Base-by-base conservation (phyloP, 1,140 invertebrate genomes). In the Eciton burchellii region DNA sequence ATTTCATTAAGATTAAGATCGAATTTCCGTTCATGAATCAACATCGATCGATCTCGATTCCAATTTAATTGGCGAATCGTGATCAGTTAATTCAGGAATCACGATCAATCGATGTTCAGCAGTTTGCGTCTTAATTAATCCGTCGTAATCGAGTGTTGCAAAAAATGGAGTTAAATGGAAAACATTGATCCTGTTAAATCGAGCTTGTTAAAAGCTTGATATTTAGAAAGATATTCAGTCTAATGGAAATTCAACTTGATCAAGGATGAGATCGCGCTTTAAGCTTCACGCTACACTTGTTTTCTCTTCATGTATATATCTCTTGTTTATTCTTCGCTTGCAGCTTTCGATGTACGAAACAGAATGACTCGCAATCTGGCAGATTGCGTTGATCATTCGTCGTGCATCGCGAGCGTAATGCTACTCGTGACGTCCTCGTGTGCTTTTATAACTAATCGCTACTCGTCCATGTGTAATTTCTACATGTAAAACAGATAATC, bases 391-490 rank as follows among this genome's bases (percentile, higher is more conserved):
- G 43, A 49, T 66, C 6, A 45, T 77, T 76, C 19, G 68, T 3
- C 35, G 49, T 82, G 81, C 35, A 35, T 82, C 54, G 43, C 11
- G 62, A 45, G 84, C 85, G 43, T 82, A 84, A 56, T 84, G 60
- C 76, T 88, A 85, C 83, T 77, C 88, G 84, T 89, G 47, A 86
- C 82, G 86, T 91, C 85, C 86, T 87, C 68, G 59, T 85, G 59
- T 87, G 85, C 87, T 91, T 90, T 47, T 43, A 86, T 26, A n/a
- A n/a, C n/a, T 92, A 90, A 91, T 12, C 24, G 11, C 21, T 21
- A 16, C 29, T 79, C 16, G 12, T 70, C 16, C 12, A 68, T 21
- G 49, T 68, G 43, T 6, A 71, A 24, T 56, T 54, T 41, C 6
- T 52, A 73, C 24, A 4, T 0, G 63, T 45, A 35, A 35, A 35